Conservation (phyloP, 2,113 vertebrate species). For the Galbula dea region DNA sequence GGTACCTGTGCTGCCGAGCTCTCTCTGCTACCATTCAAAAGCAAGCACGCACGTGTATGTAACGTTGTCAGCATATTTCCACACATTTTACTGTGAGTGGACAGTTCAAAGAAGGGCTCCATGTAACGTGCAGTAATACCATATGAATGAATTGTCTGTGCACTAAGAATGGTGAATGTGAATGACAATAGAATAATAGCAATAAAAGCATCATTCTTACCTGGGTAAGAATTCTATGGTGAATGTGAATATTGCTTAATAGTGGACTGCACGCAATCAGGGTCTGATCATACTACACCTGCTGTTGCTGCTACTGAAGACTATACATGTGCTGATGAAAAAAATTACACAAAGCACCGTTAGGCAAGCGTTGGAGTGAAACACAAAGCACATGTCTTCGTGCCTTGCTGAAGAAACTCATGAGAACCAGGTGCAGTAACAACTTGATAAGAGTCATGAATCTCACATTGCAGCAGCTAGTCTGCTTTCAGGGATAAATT, state of each 20-base stretch:
- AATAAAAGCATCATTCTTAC: neutral
- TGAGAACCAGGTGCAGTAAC: neutral
- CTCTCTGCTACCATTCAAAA: neutral
- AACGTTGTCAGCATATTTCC: neutral
- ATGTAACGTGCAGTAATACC: neutral
- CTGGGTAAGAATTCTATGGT: neutral
- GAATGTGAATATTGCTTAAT: neutral
- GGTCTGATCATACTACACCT: neutral
- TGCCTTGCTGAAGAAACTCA: neutral
- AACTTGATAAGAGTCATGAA: neutral
- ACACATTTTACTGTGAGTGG: neutral
- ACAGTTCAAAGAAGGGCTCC: neutral
- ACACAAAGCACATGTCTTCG: accelerated
- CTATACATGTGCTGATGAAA: neutral
- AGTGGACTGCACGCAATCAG: neutral
- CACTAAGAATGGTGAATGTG: neutral
- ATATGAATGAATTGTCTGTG: neutral
- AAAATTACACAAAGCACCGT: neutral
- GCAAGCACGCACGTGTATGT: accelerated
- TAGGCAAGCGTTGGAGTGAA: neutral
- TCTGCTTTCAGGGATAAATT: neutral
- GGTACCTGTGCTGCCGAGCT: accelerated
- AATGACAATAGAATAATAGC: neutral
- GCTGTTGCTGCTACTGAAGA: neutral
- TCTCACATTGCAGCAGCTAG: too few relatives aligned